Evolutionary conservation across 2,797 vertebrate species (phyloP), one percentile per base, ranked within the genome.

Genomic region (Thamnophis elegans): DNA sequence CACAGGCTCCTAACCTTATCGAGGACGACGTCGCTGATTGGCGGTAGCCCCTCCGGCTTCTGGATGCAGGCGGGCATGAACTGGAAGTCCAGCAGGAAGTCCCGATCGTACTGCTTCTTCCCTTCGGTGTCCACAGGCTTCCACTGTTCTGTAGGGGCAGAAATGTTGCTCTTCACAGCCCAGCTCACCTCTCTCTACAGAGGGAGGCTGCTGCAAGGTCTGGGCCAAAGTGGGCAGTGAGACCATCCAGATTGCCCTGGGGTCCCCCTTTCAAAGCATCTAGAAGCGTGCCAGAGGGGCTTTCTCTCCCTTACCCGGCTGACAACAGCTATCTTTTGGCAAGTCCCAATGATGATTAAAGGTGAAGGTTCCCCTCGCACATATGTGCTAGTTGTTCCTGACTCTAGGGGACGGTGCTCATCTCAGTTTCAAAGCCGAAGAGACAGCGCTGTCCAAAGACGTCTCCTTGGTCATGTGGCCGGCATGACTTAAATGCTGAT

Each of bases 21-120:
- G 9, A 98, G 98, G 94, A 98, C 98, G 95, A 98, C 98, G 0
- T 98, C 98, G 0, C 97, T 98, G 93, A 98, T 98, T 55, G 98
- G 98, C 59, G 98, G 98, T 60, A 98, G 94, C 55, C 98, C 98
- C 91, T 98, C 98, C 0, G 98, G 98, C 65, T 97, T 98, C 78
- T 98, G 98, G 90, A 98, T 96, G 25, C 98, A 98, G 53, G 97
- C 98, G 2, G 98, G 98, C 98, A 98, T 97, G 95, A 97, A 98
- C 96, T 98, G 98, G 90, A 98, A 97, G 59, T 98, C 98, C 91
- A 98, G 94, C 2, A 98, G 94, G 95, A 98, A 98, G 26, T 98
- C 98, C 87, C 98, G 93, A 93, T 98, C 97, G 0, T 98, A 98
- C 53, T 98, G 98, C 93, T 98, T 98, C 95, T 98, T 98, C 56